These are phyloP conservation scores for Hypomesus transpacificus DNA, from an alignment of 2,113 vertebrate genomes.

Conservation along the genomic window DNA sequence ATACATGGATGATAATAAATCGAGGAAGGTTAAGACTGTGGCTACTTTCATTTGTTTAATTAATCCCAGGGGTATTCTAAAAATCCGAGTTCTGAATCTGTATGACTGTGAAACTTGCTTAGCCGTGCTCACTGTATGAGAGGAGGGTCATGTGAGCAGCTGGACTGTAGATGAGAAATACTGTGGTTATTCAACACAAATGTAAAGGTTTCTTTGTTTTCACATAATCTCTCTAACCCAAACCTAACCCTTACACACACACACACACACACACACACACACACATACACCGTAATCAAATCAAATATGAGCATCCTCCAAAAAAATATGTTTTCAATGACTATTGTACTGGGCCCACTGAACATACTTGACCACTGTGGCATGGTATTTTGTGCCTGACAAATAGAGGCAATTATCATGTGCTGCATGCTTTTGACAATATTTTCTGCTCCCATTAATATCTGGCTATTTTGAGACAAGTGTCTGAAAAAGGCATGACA, in stretches of 20 bases:
- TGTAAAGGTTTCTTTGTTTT: constrained; percentile 28
- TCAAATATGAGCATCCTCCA: constrained; percentile 56
- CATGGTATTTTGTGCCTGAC: constrained; percentile 25
- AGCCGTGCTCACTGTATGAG: constrained; percentile 44
- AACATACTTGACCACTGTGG: constrained; percentile 41
- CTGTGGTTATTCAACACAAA: no score
- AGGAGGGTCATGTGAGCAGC: constrained; percentile 40
- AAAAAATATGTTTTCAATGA: constrained; percentile 50
- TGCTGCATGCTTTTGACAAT: not conserved
- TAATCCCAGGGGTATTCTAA: no score
- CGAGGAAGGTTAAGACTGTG: no score
- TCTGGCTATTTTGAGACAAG: not conserved
- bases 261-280: constrained; percentile 38
- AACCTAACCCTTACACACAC: constrained; percentile 29
- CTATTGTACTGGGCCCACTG: constrained; percentile 46
- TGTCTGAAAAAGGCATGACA: not conserved
- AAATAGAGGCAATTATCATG: constrained; percentile 31
- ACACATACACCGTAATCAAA: constrained; percentile 47
- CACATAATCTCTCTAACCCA: constrained; percentile 6
- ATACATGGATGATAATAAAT: no score
- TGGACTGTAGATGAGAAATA: no score
- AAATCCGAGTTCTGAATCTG: not conserved
- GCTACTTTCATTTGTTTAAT: no score
- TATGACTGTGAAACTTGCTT: constrained; percentile 27
- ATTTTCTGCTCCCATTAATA: not conserved